Conservation (phyloP, 1,140 invertebrate genomes). For the Mactra quadrangularis region DNA sequence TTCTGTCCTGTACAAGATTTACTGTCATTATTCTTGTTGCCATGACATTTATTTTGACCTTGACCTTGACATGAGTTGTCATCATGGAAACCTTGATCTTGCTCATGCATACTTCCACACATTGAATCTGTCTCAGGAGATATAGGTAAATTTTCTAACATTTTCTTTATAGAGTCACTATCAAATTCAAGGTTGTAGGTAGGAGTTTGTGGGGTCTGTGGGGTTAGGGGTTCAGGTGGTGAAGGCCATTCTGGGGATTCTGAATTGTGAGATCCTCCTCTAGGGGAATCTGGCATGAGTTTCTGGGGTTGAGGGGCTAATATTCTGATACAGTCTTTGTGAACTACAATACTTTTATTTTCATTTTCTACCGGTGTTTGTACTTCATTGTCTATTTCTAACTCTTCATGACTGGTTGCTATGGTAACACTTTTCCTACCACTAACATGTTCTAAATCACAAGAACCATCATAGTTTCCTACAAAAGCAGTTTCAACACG, state of each 20-base stretch:
- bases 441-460: conserved; percentile 27
- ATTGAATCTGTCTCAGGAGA: conserved; percentile 70
- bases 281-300: conserved; percentile 38
- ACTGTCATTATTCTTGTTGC: not conserved
- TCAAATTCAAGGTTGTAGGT: conserved; percentile 85
- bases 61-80: conserved; percentile 41
- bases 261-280: conserved; percentile 70
- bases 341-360: conserved; percentile 46
- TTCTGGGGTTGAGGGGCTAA: conserved; percentile 66
- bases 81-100: conserved; percentile 76
- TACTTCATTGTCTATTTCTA: conserved; percentile 14
- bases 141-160: conserved; percentile 94
- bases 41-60: conserved; percentile 1
- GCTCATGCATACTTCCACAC: conserved; percentile 69
- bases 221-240: conserved; percentile 81
- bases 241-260: conserved; percentile 82
- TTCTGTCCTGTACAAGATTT: conserved; percentile 46
- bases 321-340: conserved; percentile 63
- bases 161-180: conserved; percentile 95
- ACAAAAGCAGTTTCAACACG: conserved; percentile 74
- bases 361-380: conserved; percentile 47
- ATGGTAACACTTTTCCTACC: conserved; percentile 63
- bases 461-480: conserved; percentile 53
- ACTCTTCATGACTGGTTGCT: conserved; percentile 38
- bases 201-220: conserved; percentile 75